A percentile compares a stretch with the other conserved stretches of the same genome.
Evolutionary conservation across 2,113 vertebrate genomes (phyloP).

Genomic region (Marcusenius ussheri): DNA sequence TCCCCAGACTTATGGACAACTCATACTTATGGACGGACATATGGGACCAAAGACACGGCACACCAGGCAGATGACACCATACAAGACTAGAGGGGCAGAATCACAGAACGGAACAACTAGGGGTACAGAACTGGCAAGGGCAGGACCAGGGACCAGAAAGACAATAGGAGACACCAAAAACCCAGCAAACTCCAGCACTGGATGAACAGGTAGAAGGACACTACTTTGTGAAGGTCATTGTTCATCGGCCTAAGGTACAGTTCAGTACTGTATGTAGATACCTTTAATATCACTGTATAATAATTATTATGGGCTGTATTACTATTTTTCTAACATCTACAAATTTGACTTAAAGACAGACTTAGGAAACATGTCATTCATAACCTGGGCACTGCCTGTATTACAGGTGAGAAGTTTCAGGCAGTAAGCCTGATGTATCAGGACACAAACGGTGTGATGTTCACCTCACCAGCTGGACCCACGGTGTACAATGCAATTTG

Average conservation of each 20-base stretch:
- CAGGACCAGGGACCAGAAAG: too few relatives aligned
- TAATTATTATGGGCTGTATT: background rate
- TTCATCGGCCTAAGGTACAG: background rate
- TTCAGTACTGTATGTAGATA: background rate
- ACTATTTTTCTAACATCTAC: background rate
- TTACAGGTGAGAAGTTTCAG: background rate
- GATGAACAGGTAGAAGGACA: too few relatives aligned
- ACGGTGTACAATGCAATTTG: background rate
- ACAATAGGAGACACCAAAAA: too few relatives aligned
- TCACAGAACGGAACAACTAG: too few relatives aligned
- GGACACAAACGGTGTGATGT: background rate
- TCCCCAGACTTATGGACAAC: background rate
- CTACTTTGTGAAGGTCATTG: background rate
- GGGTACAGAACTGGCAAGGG: too few relatives aligned
- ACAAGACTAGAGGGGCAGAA: too few relatives aligned
- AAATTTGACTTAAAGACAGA: background rate
- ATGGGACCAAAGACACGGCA: too few relatives aligned
- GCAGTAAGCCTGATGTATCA: background rate
- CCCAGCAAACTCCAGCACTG: too few relatives aligned
- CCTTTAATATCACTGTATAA: background rate
- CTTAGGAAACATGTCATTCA: background rate
- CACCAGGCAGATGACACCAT: too few relatives aligned
- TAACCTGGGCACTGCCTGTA: background rate
- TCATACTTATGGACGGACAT: background rate
- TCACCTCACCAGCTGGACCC: background rate